Evolutionary conservation across 2,797 vertebrate genomes (phyloP).

Genomic region (Vultur gryphus): DNA sequence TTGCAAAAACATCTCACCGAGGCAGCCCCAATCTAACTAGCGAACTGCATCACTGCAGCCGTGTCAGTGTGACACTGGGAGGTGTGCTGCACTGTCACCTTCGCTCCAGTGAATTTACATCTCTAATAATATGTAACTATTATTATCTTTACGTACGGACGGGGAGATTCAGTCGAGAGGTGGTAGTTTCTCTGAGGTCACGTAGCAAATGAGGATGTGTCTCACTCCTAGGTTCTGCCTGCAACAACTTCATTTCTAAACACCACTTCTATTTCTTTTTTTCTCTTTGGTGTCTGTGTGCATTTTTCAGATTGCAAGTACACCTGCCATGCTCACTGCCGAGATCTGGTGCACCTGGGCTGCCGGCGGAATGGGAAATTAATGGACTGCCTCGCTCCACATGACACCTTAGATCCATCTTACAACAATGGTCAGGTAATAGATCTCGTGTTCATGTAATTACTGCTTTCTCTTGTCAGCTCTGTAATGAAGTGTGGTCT

Average conservation of each 20-base stretch:
- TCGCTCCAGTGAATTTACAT: not conserved
- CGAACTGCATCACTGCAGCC: not conserved
- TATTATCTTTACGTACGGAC: not conserved
- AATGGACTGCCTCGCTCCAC: not conserved
- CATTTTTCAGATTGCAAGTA: conserved; percentile 72
- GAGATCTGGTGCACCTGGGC: conserved; percentile 74
- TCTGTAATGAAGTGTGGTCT: not conserved
- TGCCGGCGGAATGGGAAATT: conserved; percentile 65
- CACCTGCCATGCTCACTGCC: conserved; percentile 73
- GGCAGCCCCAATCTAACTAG: not conserved
- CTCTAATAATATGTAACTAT: not conserved
- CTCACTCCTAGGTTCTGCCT: not conserved
- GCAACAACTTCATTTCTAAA: not conserved
- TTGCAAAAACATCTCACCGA: not conserved
- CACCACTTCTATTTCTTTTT: not conserved
- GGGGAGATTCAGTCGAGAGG: not conserved
- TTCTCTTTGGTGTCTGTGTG: not conserved
- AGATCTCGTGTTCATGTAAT: not conserved
- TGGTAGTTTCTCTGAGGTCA: not conserved
- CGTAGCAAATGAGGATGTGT: not conserved
- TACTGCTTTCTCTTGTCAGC: not conserved
- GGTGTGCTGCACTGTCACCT: not conserved
- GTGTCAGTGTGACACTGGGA: not conserved
- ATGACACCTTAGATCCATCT: conserved; percentile 39
- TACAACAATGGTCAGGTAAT: conserved; percentile 49